Conservation (phyloP, 2,113 vertebrate species). For the Heterochromis multidens region DNA sequence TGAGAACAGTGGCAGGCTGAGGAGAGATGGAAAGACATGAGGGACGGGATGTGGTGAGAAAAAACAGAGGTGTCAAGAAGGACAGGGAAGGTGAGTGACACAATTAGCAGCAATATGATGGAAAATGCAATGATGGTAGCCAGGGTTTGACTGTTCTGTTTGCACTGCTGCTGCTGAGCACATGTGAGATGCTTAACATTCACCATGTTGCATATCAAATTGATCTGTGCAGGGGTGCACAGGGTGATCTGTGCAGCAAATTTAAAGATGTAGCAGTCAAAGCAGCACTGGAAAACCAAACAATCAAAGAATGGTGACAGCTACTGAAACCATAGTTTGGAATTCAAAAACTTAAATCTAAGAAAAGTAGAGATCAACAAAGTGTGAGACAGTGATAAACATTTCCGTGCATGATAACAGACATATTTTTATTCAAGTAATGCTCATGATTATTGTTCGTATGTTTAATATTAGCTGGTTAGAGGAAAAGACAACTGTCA, state of each 20-base stretch:
- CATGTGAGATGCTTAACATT: background rate
- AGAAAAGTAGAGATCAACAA: background rate
- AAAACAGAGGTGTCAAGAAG: background rate
- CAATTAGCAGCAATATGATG: background rate
- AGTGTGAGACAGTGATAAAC: background rate
- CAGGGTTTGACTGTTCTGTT: background rate
- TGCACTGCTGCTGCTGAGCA: background rate
- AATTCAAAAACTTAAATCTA: background rate
- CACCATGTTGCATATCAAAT: background rate
- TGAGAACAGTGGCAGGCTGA: background rate
- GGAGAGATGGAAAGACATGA: slow-evolving; percentile 8
- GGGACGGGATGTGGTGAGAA: background rate
- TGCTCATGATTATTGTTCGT: background rate
- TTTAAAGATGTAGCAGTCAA: background rate
- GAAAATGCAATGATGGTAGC: background rate
- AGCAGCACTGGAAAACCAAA: background rate
- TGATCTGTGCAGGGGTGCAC: background rate
- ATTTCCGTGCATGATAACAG: background rate
- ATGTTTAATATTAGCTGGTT: background rate
- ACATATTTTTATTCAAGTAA: background rate
- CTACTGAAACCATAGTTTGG: background rate
- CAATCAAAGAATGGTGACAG: background rate
- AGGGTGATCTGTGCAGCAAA: background rate
- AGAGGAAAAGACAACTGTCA: background rate
- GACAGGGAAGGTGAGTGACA: background rate